A percentile compares a stretch with the other conserved stretches of the same genome.
Evolutionary conservation across 1,140 invertebrate genomes (phyloP).

Genomic region (Notospermus geniculatus): DNA sequence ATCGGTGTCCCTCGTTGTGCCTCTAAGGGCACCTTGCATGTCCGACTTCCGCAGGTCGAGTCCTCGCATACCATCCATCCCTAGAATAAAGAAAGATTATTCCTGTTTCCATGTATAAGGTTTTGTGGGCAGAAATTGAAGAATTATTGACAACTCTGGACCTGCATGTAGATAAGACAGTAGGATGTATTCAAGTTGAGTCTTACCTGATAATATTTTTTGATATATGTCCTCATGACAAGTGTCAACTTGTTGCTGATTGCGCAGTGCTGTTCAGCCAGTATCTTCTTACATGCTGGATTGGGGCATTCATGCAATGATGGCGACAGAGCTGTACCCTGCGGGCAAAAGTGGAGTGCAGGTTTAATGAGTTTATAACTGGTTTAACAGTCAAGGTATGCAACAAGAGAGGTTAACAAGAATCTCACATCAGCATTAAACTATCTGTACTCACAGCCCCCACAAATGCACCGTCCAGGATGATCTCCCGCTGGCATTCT

Average conservation of each 20-base stretch:
- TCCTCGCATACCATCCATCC: slow-evolving; percentile 85
- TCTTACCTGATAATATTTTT: slow-evolving; percentile 70
- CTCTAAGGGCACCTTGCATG: slow-evolving; percentile 64
- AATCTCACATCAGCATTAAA: too few relatives aligned
- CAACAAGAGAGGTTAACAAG: slow-evolving; percentile 1
- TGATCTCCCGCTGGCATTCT: slow-evolving; percentile 54
- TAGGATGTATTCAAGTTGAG: neutral
- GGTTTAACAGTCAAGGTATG: too few relatives aligned
- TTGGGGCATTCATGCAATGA: slow-evolving; percentile 39
- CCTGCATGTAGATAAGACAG: neutral
- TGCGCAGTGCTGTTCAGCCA: slow-evolving; percentile 64
- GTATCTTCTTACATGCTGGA: slow-evolving; percentile 53
- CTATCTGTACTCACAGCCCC: slow-evolving; percentile 34
- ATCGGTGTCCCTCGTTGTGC: slow-evolving; percentile 67
- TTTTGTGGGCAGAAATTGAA: too few relatives aligned
- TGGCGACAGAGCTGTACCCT: slow-evolving; percentile 30
- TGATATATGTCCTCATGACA: slow-evolving; percentile 66
- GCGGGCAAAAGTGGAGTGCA: too few relatives aligned
- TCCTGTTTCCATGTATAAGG: too few relatives aligned
- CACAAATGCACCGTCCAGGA: slow-evolving; percentile 51
- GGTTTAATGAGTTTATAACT: too few relatives aligned
- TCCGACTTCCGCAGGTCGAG: slow-evolving; percentile 73
- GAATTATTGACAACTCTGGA: too few relatives aligned
- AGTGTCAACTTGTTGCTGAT: slow-evolving; percentile 73
- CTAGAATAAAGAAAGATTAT: slow-evolving; percentile 50